A percentile compares a stretch with the other conserved stretches of the same genome.
These are phyloP conservation scores for Oceanodroma tethys DNA, from an alignment of 2,113 vertebrate species.

Conservation along the genomic window DNA sequence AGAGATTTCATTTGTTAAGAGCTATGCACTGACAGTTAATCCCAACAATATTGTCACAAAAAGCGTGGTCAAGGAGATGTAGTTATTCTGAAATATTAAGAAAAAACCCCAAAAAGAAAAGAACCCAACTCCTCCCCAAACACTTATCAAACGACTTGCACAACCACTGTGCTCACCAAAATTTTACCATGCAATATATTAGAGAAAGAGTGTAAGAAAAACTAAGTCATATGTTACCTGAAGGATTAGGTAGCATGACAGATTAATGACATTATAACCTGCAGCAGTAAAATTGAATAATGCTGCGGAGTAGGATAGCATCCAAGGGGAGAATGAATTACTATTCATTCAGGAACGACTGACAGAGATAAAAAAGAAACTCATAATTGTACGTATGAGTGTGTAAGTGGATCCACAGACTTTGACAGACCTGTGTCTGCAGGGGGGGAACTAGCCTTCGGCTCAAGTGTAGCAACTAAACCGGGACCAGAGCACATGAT, in stretches of 20 bases:
- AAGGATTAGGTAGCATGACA: background rate
- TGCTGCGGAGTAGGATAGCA: background rate
- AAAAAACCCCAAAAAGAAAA: background rate
- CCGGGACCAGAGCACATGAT: background rate
- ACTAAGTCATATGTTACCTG: background rate
- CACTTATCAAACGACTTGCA: background rate
- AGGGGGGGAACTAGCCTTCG: background rate
- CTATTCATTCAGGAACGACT: background rate
- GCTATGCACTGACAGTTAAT: background rate
- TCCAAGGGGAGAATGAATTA: background rate
- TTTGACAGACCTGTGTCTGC: background rate
- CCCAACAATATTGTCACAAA: background rate
- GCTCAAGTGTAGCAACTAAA: background rate
- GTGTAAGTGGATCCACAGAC: background rate
- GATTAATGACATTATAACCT: constrained; percentile 11
- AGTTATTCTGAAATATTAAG: background rate
- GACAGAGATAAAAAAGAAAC: background rate
- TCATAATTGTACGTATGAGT: background rate
- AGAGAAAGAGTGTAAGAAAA: background rate
- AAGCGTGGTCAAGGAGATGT: background rate
- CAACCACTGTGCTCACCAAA: background rate
- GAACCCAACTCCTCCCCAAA: background rate
- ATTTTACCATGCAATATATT: background rate
- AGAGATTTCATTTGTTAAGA: background rate
- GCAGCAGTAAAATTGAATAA: background rate